Evolutionary conservation across 2,888 invertebrate species (phyloP).

Genomic region (Dicyrtomina minuta): DNA sequence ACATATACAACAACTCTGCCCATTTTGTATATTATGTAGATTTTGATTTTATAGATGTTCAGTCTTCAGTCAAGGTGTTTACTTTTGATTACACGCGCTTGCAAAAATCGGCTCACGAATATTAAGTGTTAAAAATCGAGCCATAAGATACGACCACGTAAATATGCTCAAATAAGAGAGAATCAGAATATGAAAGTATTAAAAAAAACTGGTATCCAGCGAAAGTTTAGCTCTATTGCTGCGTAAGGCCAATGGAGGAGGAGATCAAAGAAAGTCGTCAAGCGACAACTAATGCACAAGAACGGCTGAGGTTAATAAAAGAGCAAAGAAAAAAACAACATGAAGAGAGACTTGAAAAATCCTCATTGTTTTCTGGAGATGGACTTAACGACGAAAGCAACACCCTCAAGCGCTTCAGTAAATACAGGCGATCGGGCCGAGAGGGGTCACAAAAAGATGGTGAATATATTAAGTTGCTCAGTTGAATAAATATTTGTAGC

Average conservation of each 20-base stretch:
- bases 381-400: constrained; percentile 21
- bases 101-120: not conserved
- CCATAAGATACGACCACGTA: constrained; percentile 12
- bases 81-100: not conserved
- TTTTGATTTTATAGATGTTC: no score
- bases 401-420: constrained; percentile 32
- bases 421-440: constrained; percentile 33
- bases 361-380: not conserved
- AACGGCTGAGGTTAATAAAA: constrained; percentile 37
- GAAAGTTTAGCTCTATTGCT: not conserved
- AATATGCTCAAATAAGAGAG: not conserved
- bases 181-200: not conserved
- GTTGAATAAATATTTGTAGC: no score
- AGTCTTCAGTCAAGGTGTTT: constrained; percentile 5
- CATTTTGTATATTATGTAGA: not conserved
- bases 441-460: constrained; percentile 4
- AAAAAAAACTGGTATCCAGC: constrained; percentile 2
- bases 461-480: not conserved
- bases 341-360: constrained; percentile 32
- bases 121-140: not conserved
- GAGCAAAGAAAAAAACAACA: constrained; percentile 37
- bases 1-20: constrained; percentile 7
- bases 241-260: constrained; percentile 21
- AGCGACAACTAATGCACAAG: constrained; percentile 14
- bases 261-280: constrained; percentile 9